phyloP scores from a whole-genome alignment of 2,888 invertebrate species.

The Pseudococcus jackbeardsleyi region DNA sequence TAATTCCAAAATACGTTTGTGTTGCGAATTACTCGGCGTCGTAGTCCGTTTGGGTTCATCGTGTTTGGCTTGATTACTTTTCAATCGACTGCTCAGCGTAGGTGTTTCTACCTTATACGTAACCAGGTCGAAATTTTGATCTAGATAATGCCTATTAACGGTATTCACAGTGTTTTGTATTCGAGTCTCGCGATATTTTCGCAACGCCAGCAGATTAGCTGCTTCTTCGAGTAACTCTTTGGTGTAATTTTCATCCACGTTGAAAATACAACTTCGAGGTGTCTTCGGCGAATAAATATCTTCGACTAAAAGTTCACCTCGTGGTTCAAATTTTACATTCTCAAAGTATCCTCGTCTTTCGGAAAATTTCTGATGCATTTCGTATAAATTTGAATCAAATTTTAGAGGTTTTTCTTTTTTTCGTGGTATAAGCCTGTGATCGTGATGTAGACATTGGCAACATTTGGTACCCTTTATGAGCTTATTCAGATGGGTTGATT shows the following conservation, averaged over 20 bases:
- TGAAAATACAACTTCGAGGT: constrained; percentile 63
- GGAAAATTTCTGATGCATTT: constrained; percentile 78
- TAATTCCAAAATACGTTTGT: constrained; percentile 57
- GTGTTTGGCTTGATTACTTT: constrained; percentile 15
- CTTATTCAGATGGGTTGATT: constrained; percentile 57
- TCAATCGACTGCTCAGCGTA: constrained; percentile 60
- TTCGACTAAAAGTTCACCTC: constrained; percentile 22
- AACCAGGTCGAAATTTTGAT: constrained; percentile 47
- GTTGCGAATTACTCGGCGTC: constrained; percentile 9
- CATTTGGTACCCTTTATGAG: not conserved
- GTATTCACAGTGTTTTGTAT: constrained; percentile 45
- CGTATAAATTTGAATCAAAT: constrained; percentile 72
- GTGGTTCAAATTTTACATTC: not conserved
- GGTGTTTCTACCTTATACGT: constrained; percentile 70
- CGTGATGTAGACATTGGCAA: constrained; percentile 5
- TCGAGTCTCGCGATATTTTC: constrained; percentile 67
- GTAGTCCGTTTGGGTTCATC: not conserved
- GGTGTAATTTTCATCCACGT: constrained; percentile 65
- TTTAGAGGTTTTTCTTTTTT: not conserved
- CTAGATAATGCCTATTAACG: constrained; percentile 7
- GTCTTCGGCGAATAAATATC: constrained; percentile 62
- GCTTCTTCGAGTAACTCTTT: constrained; percentile 67
- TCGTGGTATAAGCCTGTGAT: not conserved
- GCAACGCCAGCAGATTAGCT: constrained; percentile 67
- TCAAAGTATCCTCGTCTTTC: constrained; percentile 76